A percentile compares a stretch with the other conserved stretches of the same genome.
Evolutionary conservation across 1,140 invertebrate genomes (phyloP).

Genomic region (Pectinophora gossypiella): DNA sequence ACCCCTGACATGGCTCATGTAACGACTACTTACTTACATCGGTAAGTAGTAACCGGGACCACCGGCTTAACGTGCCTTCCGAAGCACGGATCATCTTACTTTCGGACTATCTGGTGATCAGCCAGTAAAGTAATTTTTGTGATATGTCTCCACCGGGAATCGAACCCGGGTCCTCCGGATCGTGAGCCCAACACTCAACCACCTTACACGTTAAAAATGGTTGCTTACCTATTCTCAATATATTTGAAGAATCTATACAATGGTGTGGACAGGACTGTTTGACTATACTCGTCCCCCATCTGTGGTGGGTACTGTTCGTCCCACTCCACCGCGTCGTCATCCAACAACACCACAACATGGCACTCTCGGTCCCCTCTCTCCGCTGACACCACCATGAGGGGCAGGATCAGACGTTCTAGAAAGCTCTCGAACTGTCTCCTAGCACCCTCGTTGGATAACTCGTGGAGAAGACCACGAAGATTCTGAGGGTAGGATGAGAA

Average conservation of each 20-base stretch:
- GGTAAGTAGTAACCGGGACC: too few relatives aligned
- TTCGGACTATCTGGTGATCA: too few relatives aligned
- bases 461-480: conserved; percentile 95
- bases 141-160: too few relatives aligned
- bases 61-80: too few relatives aligned
- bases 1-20: too few relatives aligned
- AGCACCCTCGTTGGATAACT: conserved; percentile 98
- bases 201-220: background rate
- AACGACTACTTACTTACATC: too few relatives aligned
- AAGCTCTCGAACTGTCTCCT: conserved; percentile 97
- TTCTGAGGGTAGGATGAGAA: too few relatives aligned
- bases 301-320: conserved; percentile 99
- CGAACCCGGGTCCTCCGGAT: too few relatives aligned
- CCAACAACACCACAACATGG: conserved; percentile 85
- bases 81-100: too few relatives aligned
- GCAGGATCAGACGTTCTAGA: conserved; percentile 95
- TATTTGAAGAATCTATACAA: conserved; percentile 99
- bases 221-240: conserved; percentile 91
- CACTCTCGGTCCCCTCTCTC: conserved; percentile 92
- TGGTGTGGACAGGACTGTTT: conserved; percentile 89
- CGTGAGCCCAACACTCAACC: too few relatives aligned
- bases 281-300: conserved; percentile 98
- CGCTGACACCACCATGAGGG: conserved; percentile 95
- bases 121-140: too few relatives aligned
- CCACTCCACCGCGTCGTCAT: conserved; percentile 98